A percentile compares a stretch with the other conserved stretches of the same genome.
These are phyloP conservation scores for Halictus quadricinctus DNA, from an alignment of 2,888 invertebrate genomes.

Conservation along the genomic window DNA sequence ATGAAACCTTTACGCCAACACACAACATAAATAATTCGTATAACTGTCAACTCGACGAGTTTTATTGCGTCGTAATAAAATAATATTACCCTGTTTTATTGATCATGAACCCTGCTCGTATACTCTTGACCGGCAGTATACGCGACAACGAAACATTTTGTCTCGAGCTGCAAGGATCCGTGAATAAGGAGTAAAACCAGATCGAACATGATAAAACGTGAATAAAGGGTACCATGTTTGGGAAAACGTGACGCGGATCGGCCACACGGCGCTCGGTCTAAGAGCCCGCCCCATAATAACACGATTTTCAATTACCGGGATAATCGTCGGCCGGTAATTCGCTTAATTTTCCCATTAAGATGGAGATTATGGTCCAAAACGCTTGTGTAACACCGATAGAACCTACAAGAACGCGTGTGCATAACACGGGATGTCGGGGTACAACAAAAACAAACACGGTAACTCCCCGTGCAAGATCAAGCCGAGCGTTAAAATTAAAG, in stretches of 20 bases:
- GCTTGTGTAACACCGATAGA: not conserved
- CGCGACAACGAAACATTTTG: not conserved
- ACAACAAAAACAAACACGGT: not conserved
- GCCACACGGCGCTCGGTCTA: not conserved
- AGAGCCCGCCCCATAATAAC: not conserved
- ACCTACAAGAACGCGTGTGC: not conserved
- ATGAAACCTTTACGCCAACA: not conserved
- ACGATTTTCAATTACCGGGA: conserved; percentile 2
- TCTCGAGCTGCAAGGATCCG: not conserved
- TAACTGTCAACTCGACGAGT: not conserved
- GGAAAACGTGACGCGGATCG: not conserved
- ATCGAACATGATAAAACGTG: not conserved
- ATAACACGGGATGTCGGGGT: not conserved
- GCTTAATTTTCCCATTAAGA: not conserved
- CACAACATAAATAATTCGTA: not conserved
- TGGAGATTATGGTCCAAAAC: not conserved
- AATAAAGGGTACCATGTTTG: not conserved
- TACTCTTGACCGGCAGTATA: not conserved
- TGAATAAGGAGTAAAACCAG: not conserved
- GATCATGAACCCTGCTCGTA: not conserved
- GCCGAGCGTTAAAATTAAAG: not conserved
- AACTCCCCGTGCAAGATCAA: not conserved
- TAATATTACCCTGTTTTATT: conserved; percentile 1
- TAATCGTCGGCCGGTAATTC: conserved; percentile 20
- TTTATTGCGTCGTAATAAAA: not conserved